Evolutionary conservation across 2,888 invertebrate genomes (phyloP), one percentile per base, ranked within the genome.

Genomic region (Melinaea menophilus): DNA sequence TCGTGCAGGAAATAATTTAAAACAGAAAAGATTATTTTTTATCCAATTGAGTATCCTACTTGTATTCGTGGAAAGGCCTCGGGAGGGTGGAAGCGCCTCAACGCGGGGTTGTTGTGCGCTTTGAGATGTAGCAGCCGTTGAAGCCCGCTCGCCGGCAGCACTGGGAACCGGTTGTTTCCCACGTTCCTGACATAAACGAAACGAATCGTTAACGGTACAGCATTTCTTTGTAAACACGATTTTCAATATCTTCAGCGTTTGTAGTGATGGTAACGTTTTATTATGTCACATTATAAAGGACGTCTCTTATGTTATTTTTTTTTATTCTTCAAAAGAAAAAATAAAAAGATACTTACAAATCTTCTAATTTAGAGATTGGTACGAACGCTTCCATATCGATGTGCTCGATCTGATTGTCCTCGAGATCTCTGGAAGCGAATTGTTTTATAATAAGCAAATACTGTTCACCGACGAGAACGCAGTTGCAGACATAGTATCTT

Each of bases 41-140:
- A 41, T 41, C 9, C 9, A 41, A 2, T 41, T 7, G 41, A 41
- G 5, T 41, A 41, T 41, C 41, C 7, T 31, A 89, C 91, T 86
- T 90, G 94, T 69, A 98, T 96, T 46, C 95, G 91, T 0, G 98
- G 98, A 86, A 98, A 97, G 61, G 94, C 92, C 69, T 95, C 95
- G 0, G 97, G 96, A 1, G 95, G 92, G 41, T 98, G 98, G 84
- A 98, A 98, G 75, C 96, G 96, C 54, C 94, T 92, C 69, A 98
- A 91, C 71, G 95, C 93, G 0, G 96, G 96, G 90, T 98, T 98
- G 88, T 97, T 97, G 91, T 97, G 97, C 41, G 97, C 96, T 88
- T 98, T 97, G 72, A 98, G 92, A 78, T 97, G 96, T 55, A 95
- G 91, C 63, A 98, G 90, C 2, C 93, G 93, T 73, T 94, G 93